Evolutionary conservation across 2,888 invertebrate species (phyloP).

Genomic region (Oscheius sp.): DNA sequence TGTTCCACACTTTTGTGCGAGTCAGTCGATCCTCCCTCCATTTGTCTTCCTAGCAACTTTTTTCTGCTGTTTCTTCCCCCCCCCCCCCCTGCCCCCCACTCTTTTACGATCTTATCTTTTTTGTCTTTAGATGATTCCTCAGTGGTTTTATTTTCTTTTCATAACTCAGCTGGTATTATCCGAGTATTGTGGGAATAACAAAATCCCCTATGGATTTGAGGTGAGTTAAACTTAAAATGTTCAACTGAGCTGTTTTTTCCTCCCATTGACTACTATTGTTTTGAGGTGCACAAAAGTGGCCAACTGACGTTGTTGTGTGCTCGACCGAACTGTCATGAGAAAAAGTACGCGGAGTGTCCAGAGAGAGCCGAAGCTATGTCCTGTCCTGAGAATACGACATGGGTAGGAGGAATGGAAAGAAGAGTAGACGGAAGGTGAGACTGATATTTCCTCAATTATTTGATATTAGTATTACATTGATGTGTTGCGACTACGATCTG

Average conservation of each 20-base stretch:
- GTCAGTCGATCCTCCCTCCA: not conserved
- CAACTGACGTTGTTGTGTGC: constrained; percentile 44
- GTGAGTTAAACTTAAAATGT: constrained; percentile 13
- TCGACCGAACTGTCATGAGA: constrained; percentile 50
- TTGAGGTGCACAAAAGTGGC: constrained; percentile 32
- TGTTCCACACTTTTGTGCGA: too few relatives aligned
- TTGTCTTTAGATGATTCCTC: constrained; percentile 21
- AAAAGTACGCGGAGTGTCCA: constrained; percentile 55
- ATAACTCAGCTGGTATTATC: constrained; percentile 3
- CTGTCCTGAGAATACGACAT: constrained; percentile 43
- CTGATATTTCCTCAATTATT: not conserved
- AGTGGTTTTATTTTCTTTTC: not conserved
- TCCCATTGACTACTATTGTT: too few relatives aligned
- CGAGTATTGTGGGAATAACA: constrained; percentile 52
- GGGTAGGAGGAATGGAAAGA: constrained; percentile 58
- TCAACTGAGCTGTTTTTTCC: not conserved
- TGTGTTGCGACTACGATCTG: constrained; percentile 67
- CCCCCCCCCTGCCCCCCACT: not conserved
- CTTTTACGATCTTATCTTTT: not conserved
- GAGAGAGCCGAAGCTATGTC: constrained; percentile 37
- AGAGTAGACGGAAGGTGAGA: constrained; percentile 55
- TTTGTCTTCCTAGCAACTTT: not conserved
- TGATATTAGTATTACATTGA: constrained; percentile 33
- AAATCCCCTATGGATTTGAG: constrained; percentile 50
- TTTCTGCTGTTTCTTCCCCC: not conserved